phyloP scores from a whole-genome alignment of 2,797 vertebrate genomes.

The Anguilla megastoma region DNA sequence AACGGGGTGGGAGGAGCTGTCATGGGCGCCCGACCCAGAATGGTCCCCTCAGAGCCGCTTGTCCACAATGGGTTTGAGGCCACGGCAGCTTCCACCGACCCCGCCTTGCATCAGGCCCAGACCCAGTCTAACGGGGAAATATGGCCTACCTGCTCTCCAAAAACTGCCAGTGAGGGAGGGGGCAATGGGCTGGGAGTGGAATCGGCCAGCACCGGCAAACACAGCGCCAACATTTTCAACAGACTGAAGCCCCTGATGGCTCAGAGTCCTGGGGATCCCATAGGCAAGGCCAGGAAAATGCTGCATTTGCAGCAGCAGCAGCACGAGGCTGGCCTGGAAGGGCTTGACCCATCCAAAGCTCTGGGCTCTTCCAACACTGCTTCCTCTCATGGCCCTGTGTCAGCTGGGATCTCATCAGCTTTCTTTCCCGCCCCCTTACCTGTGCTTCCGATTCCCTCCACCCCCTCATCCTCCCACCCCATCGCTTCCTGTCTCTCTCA shows the following conservation, averaged over 20 bases:
- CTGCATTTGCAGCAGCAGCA: slow-evolving; percentile 34
- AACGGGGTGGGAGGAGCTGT: slow-evolving; percentile 30
- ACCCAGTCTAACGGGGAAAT: slow-evolving; percentile 50
- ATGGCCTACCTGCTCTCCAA: slow-evolving; percentile 55
- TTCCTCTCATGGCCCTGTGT: slow-evolving; percentile 39
- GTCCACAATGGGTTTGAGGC: slow-evolving; percentile 81
- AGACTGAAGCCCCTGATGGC: slow-evolving; percentile 55
- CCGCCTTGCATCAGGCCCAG: slow-evolving; percentile 30
- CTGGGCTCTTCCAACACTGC: slow-evolving; percentile 23
- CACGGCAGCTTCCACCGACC: slow-evolving; percentile 17
- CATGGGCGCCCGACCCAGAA: slow-evolving; percentile 35
- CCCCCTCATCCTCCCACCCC: slow-evolving; percentile 39
- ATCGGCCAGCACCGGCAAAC: slow-evolving; percentile 31
- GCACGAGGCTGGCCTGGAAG: slow-evolving; percentile 15
- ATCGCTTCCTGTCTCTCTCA: slow-evolving; percentile 43
- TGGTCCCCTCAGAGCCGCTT: slow-evolving; percentile 49
- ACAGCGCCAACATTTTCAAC: slow-evolving; percentile 49
- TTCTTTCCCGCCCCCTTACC: slow-evolving; percentile 38
- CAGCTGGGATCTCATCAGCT: slow-evolving; percentile 35
- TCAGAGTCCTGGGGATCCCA: slow-evolving; percentile 30
- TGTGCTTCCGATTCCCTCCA: slow-evolving; percentile 35
- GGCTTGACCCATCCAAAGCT: neutral
- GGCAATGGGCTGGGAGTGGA: slow-evolving; percentile 34
- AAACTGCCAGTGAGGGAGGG: slow-evolving; percentile 42
- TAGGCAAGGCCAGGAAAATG: slow-evolving; percentile 37